Evolutionary conservation across 1,140 invertebrate genomes (phyloP), one percentile per base, ranked within the genome.

Genomic region (Thaumetopoea pityocampa): DNA sequence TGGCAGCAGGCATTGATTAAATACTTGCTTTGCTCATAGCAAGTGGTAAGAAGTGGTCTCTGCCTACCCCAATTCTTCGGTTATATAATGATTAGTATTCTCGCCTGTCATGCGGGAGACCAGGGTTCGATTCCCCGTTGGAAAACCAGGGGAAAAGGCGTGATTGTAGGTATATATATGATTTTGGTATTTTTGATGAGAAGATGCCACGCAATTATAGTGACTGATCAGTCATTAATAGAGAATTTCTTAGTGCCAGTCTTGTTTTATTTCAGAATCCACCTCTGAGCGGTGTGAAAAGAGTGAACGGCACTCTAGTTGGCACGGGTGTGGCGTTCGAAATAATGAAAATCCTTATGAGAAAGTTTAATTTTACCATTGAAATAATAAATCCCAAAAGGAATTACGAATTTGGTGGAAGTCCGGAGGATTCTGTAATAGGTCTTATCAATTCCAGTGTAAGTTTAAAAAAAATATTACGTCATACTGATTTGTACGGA

Each of bases 351-450:
- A 87, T 93, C 8, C 72, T 94, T 1, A 84, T 86, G 23, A 48
- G 89, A 26, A 90, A 89, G 61, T 91, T 89, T 46, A 91, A 92
- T 43, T 94, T 95, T 34, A 92, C 89, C 0, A 94, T 92, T 40
- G 88, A 89, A 4, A 85, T 94, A 0, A 57, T 90, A 1, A 51
- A 88, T 18, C 91, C 92, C 0, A 67, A 86, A 9, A 79, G 84
- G 7, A 88, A 91, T 45, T 69, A 79, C 4, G 74, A 90, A 37
- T 84, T 88, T 1, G 82, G 86, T 27, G 79, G 84, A 1, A 46
- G 48, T 7, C 54, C 67, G 6, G 84, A 86, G n/a, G 82, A 81
- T 7, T 89, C 90, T 5, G 80, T 92, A 23, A 74, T 94, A 19
- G 82, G 88, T 33, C 81, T 90, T 35, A 59, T 92, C 0, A 65